Evolutionary conservation across 2,113 vertebrate species (phyloP).

Genomic region (Pachycephala philippinensis): DNA sequence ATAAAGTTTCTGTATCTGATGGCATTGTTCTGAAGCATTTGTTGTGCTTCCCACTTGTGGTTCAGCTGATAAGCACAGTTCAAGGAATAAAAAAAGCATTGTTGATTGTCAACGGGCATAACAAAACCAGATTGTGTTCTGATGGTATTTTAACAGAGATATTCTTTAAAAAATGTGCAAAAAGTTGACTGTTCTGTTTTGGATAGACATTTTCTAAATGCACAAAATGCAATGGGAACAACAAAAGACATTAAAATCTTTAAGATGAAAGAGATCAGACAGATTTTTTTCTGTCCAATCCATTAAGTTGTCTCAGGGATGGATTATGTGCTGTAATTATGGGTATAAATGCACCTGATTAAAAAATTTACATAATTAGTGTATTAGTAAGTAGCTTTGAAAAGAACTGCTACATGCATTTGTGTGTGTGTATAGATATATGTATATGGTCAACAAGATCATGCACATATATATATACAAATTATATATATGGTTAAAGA

Average conservation of each 20-base stretch:
- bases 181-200: not conserved
- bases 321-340: not conserved
- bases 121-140: conserved; percentile 30
- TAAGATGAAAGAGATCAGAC: not conserved
- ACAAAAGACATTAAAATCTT: not conserved
- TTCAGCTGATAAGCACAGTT: conserved; percentile 44
- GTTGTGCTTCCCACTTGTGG: conserved; percentile 44
- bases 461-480: not conserved
- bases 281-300: not conserved
- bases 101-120: not conserved
- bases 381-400: not conserved
- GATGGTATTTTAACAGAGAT: conserved; percentile 4
- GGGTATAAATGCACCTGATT: not conserved
- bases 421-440: not conserved
- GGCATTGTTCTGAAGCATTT: conserved; percentile 39
- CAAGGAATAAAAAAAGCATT: conserved; percentile 37
- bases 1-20: conserved; percentile 42
- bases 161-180: not conserved
- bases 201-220: not conserved
- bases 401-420: not conserved
- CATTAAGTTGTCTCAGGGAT: not conserved
- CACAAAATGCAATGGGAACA: not conserved
- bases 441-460: not conserved
- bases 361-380: not conserved
- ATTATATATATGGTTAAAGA: not conserved